Conservation (phyloP, 2,113 vertebrate genomes). For the Saimiri boliviensis region DNA sequence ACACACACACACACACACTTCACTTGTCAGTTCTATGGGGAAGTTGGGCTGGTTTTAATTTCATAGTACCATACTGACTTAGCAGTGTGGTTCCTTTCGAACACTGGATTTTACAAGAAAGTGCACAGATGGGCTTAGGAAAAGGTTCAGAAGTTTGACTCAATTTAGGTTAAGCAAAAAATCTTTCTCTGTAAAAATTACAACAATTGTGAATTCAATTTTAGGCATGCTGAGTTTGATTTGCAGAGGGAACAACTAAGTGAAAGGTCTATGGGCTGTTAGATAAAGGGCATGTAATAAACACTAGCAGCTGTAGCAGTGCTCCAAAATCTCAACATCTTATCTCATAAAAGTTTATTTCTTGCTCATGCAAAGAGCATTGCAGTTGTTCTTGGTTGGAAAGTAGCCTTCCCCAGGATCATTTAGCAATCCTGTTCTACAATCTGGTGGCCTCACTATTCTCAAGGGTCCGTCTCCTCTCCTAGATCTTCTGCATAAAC, state of each 20-base stretch:
- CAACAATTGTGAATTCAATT: not conserved
- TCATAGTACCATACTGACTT: not conserved
- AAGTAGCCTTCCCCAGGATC: not conserved
- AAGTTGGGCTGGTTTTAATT: no score
- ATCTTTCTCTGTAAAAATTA: not conserved
- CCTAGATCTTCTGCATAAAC: not conserved
- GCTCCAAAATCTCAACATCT: not conserved
- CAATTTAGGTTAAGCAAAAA: not conserved
- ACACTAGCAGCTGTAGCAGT: not conserved
- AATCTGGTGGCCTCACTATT: not conserved
- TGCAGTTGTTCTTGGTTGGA: not conserved
- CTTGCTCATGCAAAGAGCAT: not conserved
- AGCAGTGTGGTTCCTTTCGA: not conserved
- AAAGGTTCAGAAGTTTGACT: not conserved
- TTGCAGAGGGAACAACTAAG: not conserved
- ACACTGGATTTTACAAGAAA: not conserved
- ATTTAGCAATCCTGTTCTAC: not conserved
- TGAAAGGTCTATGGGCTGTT: not conserved
- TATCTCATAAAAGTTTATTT: not conserved
- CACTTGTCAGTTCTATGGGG: no score
- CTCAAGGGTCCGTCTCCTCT: not conserved
- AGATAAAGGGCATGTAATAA: not conserved
- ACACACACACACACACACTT: no score
- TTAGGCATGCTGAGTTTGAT: not conserved
- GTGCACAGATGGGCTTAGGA: not conserved